A percentile compares a stretch with the other conserved stretches of the same genome.
phyloP scores from a whole-genome alignment of 2,888 invertebrate species.

The Metellina segmentata region DNA sequence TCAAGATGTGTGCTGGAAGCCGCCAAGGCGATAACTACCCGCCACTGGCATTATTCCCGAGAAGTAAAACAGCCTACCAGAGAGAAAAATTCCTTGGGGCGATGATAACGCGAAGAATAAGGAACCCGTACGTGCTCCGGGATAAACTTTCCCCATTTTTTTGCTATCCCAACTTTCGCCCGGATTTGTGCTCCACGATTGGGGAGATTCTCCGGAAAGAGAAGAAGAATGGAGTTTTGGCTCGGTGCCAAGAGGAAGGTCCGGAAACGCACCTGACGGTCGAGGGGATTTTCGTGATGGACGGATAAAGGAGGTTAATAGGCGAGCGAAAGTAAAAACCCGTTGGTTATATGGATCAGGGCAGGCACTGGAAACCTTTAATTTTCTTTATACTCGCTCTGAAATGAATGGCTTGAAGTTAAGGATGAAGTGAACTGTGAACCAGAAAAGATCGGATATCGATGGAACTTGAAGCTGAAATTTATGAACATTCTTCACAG shows the following conservation, averaged over 20 bases:
- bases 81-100: not conserved
- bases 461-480: too few relatives aligned
- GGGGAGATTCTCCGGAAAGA: not conserved
- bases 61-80: not conserved
- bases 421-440: too few relatives aligned
- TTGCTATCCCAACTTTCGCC: not conserved
- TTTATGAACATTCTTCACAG: too few relatives aligned
- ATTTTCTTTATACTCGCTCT: not conserved
- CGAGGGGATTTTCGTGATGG: not conserved
- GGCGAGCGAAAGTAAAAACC: not conserved
- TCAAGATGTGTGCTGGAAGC: not conserved
- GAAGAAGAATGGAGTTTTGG: constrained; percentile 12
- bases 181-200: constrained; percentile 18
- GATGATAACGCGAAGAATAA: not conserved
- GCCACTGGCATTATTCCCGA: not conserved
- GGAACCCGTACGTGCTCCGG: not conserved
- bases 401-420: too few relatives aligned
- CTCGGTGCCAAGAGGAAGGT: constrained; percentile 1
- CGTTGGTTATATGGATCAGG: not conserved
- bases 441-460: too few relatives aligned
- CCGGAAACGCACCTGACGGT: not conserved
- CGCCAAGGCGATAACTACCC: not conserved
- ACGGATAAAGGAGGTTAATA: not conserved
- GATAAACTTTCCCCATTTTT: not conserved
- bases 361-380: not conserved